phyloP scores from a whole-genome alignment of 2,113 vertebrate genomes.

The Pangasianodon hypophthalmus region DNA sequence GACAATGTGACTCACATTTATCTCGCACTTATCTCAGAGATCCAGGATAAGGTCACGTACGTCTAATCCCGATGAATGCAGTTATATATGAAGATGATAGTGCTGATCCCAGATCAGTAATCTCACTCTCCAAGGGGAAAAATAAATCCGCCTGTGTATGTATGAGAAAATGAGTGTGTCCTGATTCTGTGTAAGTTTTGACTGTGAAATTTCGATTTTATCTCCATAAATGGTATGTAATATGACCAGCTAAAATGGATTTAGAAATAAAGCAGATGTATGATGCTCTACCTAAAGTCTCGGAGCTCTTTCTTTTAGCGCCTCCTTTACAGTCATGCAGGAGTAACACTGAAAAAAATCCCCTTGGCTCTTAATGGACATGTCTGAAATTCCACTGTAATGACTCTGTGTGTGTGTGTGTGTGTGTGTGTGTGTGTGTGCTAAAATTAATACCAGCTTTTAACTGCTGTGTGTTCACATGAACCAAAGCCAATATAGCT shows the following conservation, averaged over 20 bases:
- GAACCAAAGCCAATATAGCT: neutral
- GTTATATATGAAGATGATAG: neutral
- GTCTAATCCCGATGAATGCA: neutral
- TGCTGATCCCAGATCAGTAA: neutral
- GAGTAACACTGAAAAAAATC: neutral
- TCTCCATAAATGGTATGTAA: slow-evolving; percentile 58
- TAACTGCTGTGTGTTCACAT: neutral
- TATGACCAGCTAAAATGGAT: slow-evolving; percentile 54
- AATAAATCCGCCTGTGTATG: neutral
- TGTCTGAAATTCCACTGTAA: slow-evolving; percentile 32
- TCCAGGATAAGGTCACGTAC: neutral
- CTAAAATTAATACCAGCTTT: neutral
- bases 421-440: neutral
- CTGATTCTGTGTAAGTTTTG: slow-evolving; percentile 40
- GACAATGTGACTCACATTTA: neutral
- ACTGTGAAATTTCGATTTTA: slow-evolving; percentile 64
- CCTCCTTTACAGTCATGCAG: neutral
- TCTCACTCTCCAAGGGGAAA: neutral
- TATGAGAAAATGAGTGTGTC: neutral
- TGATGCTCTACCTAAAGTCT: slow-evolving; percentile 35
- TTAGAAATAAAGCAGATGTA: slow-evolving; percentile 61
- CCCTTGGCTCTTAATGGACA: slow-evolving; percentile 20
- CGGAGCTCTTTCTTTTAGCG: slow-evolving; percentile 25
- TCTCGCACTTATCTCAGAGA: neutral
- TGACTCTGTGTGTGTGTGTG: slow-evolving; percentile 4